phyloP scores from a whole-genome alignment of 2,888 invertebrate genomes.

The Andrena hattorfiana region DNA sequence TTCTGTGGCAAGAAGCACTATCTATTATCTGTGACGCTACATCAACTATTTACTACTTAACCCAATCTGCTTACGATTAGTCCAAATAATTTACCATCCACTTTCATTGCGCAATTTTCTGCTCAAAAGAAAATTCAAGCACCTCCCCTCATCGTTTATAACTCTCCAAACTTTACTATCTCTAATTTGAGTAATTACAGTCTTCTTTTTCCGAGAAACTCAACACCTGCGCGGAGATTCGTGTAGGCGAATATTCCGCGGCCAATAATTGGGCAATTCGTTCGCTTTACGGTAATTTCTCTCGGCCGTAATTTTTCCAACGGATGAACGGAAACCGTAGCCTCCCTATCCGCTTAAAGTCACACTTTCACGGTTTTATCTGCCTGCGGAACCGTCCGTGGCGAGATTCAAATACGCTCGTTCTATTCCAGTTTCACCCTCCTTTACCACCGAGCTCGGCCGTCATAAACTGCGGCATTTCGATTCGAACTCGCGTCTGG shows the following conservation, averaged over 20 bases:
- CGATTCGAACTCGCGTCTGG: constrained; percentile 23
- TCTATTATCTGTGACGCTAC: background rate
- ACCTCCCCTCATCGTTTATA: background rate
- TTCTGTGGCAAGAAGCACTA: background rate
- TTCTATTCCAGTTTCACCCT: constrained; percentile 16
- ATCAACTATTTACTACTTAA: background rate
- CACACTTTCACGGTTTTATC: constrained; percentile 12
- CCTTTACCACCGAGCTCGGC: constrained; percentile 2
- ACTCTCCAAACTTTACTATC: background rate
- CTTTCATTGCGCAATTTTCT: background rate
- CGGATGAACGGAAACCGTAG: constrained; percentile 3
- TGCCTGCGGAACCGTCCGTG: background rate
- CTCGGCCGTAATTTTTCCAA: constrained; percentile 6
- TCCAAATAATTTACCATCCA: background rate
- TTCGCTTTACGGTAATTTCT: constrained; percentile 1
- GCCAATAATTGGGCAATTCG: background rate
- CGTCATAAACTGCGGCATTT: constrained; percentile 31
- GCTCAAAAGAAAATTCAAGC: background rate
- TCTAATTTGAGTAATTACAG: background rate
- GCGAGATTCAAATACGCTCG: constrained; percentile 7
- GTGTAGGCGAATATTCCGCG: background rate
- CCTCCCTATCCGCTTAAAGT: constrained; percentile 11
- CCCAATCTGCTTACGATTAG: background rate
- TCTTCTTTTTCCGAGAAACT: background rate
- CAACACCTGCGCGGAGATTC: background rate